phyloP scores from a whole-genome alignment of 1,140 invertebrate genomes.

The Drosophila tsacasi region DNA sequence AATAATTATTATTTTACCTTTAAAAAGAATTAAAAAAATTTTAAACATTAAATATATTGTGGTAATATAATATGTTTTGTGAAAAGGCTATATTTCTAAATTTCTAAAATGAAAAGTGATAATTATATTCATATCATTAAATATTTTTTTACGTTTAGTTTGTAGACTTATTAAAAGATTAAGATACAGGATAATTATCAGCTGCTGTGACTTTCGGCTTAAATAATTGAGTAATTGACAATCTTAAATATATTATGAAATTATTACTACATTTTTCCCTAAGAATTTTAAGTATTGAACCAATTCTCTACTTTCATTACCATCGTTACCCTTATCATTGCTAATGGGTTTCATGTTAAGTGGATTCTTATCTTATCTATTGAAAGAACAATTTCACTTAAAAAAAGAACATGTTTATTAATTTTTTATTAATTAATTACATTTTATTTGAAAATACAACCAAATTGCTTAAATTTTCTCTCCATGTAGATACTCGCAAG shows the following conservation, averaged over 20 bases:
- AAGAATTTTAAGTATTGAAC: too few species aligned
- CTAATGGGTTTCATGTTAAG: not conserved
- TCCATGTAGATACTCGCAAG: not conserved
- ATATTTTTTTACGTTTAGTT: too few species aligned
- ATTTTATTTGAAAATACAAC: not conserved
- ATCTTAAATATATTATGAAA: not conserved
- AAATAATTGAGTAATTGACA: too few species aligned
- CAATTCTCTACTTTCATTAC: not conserved
- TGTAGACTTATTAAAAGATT: too few species aligned
- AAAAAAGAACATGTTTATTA: not conserved
- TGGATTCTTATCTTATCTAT: not conserved
- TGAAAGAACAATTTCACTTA: not conserved
- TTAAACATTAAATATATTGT: too few species aligned
- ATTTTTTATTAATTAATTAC: not conserved
- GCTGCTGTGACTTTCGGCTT: too few species aligned
- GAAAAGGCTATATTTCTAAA: not conserved
- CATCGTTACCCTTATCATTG: not conserved
- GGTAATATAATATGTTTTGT: too few species aligned
- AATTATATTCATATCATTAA: not conserved
- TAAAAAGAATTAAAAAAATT: too few species aligned
- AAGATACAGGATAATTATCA: too few species aligned
- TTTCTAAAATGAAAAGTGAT: not conserved
- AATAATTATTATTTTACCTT: too few species aligned
- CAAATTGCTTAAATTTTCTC: not conserved
- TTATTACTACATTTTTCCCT: not conserved